These are phyloP conservation scores for Acanthoscelides obtectus DNA, from an alignment of 2,888 invertebrate genomes.

Conservation along the genomic window DNA sequence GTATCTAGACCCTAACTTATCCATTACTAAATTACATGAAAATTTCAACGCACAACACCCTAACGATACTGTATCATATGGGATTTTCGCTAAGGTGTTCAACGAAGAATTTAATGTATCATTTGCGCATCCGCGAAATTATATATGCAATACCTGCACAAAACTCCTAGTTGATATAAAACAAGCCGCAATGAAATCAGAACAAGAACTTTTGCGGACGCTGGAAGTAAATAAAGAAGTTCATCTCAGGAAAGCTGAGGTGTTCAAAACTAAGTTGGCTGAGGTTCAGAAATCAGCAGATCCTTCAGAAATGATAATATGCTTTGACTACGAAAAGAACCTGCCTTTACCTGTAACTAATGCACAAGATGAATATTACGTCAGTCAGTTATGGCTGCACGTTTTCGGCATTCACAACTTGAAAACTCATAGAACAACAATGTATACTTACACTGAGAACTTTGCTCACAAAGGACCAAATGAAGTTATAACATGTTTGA, in stretches of 20 bases:
- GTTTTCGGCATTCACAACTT: slow-evolving; percentile 14
- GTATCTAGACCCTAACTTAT: slow-evolving; percentile 11
- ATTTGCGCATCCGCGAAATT: slow-evolving; percentile 17
- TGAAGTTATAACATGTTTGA: slow-evolving; percentile 10
- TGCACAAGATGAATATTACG: slow-evolving; percentile 7
- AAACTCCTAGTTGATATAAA: slow-evolving; percentile 13
- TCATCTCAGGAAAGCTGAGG: slow-evolving; percentile 6
- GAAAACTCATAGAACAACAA: not conserved
- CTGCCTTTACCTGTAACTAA: slow-evolving; percentile 15
- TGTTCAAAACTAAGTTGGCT: not conserved
- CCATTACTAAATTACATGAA: slow-evolving; percentile 12
- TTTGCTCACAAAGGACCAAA: slow-evolving; percentile 6
- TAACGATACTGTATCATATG: slow-evolving; percentile 10
- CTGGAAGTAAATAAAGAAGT: slow-evolving; percentile 11
- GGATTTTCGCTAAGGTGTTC: slow-evolving; percentile 17
- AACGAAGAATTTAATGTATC: slow-evolving; percentile 19
- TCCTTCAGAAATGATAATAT: slow-evolving; percentile 11
- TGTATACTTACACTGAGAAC: slow-evolving; percentile 6
- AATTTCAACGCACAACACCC: slow-evolving; percentile 4
- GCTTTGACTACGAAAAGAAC: slow-evolving; percentile 15
- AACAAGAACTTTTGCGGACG: slow-evolving; percentile 5
- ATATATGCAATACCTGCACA: slow-evolving; percentile 17
- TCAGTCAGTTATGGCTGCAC: no score
- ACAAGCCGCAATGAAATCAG: slow-evolving; percentile 7
- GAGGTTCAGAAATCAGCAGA: slow-evolving; percentile 9